Base-by-base conservation (phyloP, 2,113 vertebrate species). In the Menidia beryllina region DNA sequence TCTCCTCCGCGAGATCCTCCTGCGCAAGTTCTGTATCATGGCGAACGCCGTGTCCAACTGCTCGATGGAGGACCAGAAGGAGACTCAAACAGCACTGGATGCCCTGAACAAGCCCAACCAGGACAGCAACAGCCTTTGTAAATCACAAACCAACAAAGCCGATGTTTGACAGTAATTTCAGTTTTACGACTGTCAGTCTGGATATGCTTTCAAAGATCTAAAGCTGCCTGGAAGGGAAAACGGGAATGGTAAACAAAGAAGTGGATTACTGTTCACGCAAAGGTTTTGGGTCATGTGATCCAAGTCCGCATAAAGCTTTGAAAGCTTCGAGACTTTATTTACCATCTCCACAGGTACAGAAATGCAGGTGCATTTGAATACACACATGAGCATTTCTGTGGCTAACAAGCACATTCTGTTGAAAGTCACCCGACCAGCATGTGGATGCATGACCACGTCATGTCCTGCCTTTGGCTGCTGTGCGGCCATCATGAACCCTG, bases 1-100 rank as follows among this genome's bases (percentile, higher is more conserved):
- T 87, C 95, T 99, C 27, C 86, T 99, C 62, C 90, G 97, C 69
- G 96, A 96, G 91, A 97, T 99, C 77, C 92, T 98, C 6, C 93
- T 99, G 10, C 93, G 91, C 61, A 96, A 96, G 88, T 94, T 95
- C 86, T 95, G 95, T 71, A 94, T 97, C 77, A 91, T 97, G 50
- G 97, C 97, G 56, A 95, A 82, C 1, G 95, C 96, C 0, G 93
- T 99, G 47, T 96, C 95, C 74, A 92, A 81, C 79, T 98, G 95
- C 93, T 94, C 96, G 21, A 75, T 75, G 54, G 91, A 93, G 0
- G 90, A 90, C 38, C 93, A 79, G 34, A 95, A 95, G 70, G 94
- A 93, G 66, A 87, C 77, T 0, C 85, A 77, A 12, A 70, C 94
- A 4, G 77, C 94, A 3, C 63, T 91, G 38, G 93, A 95, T 25